Evolutionary conservation across 2,113 vertebrate genomes (phyloP).

Genomic region (Puffinus mauretanicus): DNA sequence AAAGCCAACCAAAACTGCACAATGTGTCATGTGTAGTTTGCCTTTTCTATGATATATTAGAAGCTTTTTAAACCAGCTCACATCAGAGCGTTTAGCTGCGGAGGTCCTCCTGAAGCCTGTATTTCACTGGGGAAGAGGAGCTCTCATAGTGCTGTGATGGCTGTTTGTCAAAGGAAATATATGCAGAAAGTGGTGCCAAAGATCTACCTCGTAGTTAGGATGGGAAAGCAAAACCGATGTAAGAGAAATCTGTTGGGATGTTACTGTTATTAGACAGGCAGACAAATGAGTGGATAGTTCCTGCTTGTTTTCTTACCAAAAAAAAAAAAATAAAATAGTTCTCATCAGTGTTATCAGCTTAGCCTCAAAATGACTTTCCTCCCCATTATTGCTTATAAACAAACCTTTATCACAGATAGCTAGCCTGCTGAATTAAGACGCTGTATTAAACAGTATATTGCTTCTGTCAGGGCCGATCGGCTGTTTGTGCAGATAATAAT

Average conservation of each 20-base stretch:
- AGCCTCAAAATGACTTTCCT: slow-evolving; percentile 80
- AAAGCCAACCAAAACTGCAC: not conserved
- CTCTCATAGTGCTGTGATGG: not conserved
- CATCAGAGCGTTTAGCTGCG: not conserved
- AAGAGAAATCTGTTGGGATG: not conserved
- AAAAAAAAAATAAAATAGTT: slow-evolving; percentile 41
- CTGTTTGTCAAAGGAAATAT: not conserved
- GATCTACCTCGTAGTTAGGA: not conserved
- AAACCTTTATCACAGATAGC: slow-evolving; percentile 82
- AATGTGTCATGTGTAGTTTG: not conserved
- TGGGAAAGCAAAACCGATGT: not conserved
- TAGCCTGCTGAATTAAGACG: slow-evolving; percentile 80
- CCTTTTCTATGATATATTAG: not conserved
- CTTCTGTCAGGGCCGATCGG: slow-evolving; percentile 81
- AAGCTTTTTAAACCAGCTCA: not conserved
- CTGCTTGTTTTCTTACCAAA: slow-evolving; percentile 16
- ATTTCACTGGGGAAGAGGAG: not conserved
- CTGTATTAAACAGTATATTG: slow-evolving; percentile 80
- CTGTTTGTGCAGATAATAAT: slow-evolving; percentile 85
- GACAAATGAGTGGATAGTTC: slow-evolving; percentile 44
- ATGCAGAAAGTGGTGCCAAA: not conserved
- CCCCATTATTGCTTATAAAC: slow-evolving; percentile 81
- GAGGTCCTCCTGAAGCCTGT: not conserved
- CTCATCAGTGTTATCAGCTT: slow-evolving; percentile 80
- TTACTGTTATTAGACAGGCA: slow-evolving; percentile 5